Conservation (phyloP, 2,888 invertebrate species). For the Eupsilia transversa region DNA sequence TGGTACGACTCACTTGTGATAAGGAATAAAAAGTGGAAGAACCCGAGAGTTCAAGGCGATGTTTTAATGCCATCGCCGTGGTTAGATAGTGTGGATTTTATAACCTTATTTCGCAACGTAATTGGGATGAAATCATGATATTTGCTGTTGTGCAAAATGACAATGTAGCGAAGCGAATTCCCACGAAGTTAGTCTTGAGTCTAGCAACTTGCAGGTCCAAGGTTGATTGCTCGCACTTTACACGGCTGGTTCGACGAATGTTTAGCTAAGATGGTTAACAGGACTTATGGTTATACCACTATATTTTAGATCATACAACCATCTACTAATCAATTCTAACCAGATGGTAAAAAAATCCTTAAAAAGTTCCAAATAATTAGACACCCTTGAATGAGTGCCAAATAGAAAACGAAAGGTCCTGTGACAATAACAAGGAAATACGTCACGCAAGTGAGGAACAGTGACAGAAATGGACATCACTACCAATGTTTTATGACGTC, state of each 20-base stretch:
- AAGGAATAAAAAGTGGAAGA: conserved; percentile 74
- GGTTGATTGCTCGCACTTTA: conserved; percentile 40
- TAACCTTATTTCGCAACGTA: conserved; percentile 49
- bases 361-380: neutral
- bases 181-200: conserved; percentile 23
- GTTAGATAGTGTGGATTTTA: conserved; percentile 53
- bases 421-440: conserved; percentile 64
- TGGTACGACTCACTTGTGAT: conserved; percentile 76
- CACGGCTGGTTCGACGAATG: conserved; percentile 38
- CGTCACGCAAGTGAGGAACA: conserved; percentile 66
- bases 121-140: conserved; percentile 39
- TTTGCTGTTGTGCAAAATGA: conserved; percentile 22
- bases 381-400: conserved; percentile 47
- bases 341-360: neutral
- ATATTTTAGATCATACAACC: neutral
- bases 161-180: conserved; percentile 33
- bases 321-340: neutral
- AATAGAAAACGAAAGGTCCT: conserved; percentile 58
- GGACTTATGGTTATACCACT: neutral
- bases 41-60: conserved; percentile 70
- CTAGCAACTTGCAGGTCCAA: conserved; percentile 37
- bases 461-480: conserved; percentile 75
- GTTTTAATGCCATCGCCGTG: conserved; percentile 41
- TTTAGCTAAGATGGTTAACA: neutral
- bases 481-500: conserved; percentile 80